Percentiles rank a stretch among this genome's conserved stretches.
Evolutionary conservation across 2,113 vertebrate species (phyloP).

Genomic region (Leuciscus idus): DNA sequence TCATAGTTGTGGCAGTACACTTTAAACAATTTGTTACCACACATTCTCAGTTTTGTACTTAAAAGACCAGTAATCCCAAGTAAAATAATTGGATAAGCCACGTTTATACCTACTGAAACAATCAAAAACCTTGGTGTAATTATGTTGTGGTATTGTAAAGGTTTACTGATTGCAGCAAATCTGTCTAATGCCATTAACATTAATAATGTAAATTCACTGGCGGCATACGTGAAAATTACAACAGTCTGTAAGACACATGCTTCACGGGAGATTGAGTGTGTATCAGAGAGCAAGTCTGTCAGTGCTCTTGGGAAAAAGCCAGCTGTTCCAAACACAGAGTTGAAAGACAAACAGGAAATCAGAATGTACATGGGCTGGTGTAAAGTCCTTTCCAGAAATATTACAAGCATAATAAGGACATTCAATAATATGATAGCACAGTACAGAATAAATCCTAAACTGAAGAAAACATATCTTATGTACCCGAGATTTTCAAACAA

Average conservation of each 20-base stretch:
- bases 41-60: conserved; percentile 62
- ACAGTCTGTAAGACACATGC: conserved; percentile 71
- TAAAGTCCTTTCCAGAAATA: conserved; percentile 45
- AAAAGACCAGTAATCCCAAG: conserved; percentile 55
- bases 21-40: conserved; percentile 65
- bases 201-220: conserved; percentile 74
- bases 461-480: conserved; percentile 42
- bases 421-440: conserved; percentile 46
- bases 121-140: conserved; percentile 61
- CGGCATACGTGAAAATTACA: conserved; percentile 71
- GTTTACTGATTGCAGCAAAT: conserved; percentile 75
- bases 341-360: conserved; percentile 70
- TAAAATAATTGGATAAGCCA: conserved; percentile 60
- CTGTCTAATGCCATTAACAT: conserved; percentile 77
- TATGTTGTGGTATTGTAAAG: conserved; percentile 70
- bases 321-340: conserved; percentile 74
- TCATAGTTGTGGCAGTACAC: conserved; percentile 73
- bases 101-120: conserved; percentile 42
- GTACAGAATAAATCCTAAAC: conserved; percentile 39
- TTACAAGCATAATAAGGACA: conserved; percentile 34
- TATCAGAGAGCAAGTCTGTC: conserved; percentile 63
- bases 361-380: conserved; percentile 77
- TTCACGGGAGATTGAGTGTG: conserved; percentile 65
- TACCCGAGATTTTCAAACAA: conserved; percentile 46
- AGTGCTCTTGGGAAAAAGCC: conserved; percentile 74